These are phyloP conservation scores for Pseudococcus longispinus DNA, from an alignment of 2,888 invertebrate genomes.

Conservation along the genomic window DNA sequence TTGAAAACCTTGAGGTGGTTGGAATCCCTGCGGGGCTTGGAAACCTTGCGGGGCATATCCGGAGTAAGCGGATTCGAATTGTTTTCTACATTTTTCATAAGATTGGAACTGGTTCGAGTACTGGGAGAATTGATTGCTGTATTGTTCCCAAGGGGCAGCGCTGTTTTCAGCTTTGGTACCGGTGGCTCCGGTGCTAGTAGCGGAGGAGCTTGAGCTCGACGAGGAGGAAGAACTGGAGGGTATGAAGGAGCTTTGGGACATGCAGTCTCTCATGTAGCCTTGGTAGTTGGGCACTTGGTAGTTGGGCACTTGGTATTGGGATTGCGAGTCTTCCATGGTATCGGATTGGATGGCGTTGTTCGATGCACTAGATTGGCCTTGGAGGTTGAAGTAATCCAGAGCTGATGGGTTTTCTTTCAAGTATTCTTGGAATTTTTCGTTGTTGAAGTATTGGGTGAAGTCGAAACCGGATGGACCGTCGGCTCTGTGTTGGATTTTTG, in stretches of 20 bases:
- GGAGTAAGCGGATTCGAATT: background rate
- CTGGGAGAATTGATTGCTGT: background rate
- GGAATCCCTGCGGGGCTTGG: background rate
- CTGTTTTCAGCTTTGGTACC: background rate
- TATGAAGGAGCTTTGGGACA: background rate
- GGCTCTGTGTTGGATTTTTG: slow-evolving; percentile 48
- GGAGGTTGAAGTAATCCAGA: slow-evolving; percentile 23
- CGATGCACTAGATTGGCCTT: background rate
- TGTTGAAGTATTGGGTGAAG: slow-evolving; percentile 25
- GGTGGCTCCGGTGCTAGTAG: background rate
- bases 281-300: background rate
- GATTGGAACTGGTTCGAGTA: background rate
- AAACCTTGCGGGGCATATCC: background rate
- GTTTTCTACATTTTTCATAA: background rate
- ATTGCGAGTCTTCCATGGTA: slow-evolving; percentile 1
- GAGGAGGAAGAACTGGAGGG: background rate
- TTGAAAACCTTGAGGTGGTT: background rate
- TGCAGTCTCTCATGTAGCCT: background rate
- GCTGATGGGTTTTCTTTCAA: slow-evolving; percentile 17
- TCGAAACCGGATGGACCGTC: slow-evolving; percentile 22
- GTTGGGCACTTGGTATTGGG: background rate
- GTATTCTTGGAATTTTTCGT: slow-evolving; percentile 41
- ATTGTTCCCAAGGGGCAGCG: background rate
- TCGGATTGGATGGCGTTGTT: slow-evolving; percentile 34
- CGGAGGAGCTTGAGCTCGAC: background rate